These are phyloP conservation scores for Spongilla lacustris DNA, from an alignment of 37 sponge, comb jelly and placozoan species.

Conservation along the genomic window DNA sequence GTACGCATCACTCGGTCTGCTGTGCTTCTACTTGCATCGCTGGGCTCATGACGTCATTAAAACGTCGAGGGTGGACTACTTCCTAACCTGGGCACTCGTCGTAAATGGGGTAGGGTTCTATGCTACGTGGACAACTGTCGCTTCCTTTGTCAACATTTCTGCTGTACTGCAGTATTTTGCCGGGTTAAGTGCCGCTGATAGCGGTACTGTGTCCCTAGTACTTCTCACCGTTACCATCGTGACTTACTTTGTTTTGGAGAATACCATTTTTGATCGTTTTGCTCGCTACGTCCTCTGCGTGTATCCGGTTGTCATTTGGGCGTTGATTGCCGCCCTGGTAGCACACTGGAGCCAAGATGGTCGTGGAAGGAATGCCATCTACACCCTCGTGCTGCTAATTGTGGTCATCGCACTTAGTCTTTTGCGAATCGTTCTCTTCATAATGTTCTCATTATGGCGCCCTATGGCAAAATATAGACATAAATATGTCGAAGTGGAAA, in stretches of 20 bases:
- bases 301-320: constrained; percentile 56
- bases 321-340: constrained; percentile 1
- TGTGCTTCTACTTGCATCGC: background rate
- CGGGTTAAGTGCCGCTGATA: background rate
- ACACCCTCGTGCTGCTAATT: constrained; percentile 13
- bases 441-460: constrained; percentile 7
- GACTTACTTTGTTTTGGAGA: constrained; percentile 45
- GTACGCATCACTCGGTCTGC: background rate
- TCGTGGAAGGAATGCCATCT: background rate
- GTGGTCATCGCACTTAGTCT: background rate
- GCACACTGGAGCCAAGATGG: constrained; percentile 22
- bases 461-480: background rate
- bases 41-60: background rate
- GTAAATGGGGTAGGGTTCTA: constrained; percentile 33
- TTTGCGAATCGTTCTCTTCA: constrained; percentile 4
- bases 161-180: constrained; percentile 13
- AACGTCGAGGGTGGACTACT: background rate
- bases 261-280: constrained; percentile 38
- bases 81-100: constrained; percentile 12
- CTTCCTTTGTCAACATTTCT: constrained; percentile 17
- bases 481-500: background rate
- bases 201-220: constrained; percentile 9
- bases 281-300: constrained; percentile 22
- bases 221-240: background rate
- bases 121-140: constrained; percentile 27